Evolutionary conservation across 2,888 invertebrate genomes (phyloP).

Genomic region (Parnassius glacialis): DNA sequence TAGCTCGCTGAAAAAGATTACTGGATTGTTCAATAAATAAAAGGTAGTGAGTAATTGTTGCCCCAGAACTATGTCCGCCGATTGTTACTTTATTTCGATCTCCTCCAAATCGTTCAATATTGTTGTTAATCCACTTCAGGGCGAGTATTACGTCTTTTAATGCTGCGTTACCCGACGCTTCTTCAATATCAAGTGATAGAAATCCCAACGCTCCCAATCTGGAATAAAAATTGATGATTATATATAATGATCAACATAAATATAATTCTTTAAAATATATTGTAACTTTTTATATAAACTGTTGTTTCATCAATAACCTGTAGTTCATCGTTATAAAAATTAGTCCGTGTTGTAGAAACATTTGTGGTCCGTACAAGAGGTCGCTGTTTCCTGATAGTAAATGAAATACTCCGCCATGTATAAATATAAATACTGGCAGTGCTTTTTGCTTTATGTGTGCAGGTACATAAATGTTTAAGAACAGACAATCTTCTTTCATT

Average conservation of each 20-base stretch:
- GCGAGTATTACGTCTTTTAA: constrained; percentile 48
- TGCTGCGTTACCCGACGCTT: constrained; percentile 48
- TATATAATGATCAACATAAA: background rate
- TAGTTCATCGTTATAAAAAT: constrained; percentile 54
- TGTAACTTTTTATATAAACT: background rate
- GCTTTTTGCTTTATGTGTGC: constrained; percentile 21
- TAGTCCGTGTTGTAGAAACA: constrained; percentile 43
- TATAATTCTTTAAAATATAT: background rate
- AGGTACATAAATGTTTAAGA: constrained; percentile 40
- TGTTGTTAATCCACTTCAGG: constrained; percentile 46
- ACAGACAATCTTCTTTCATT: constrained; percentile 44
- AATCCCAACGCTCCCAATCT: constrained; percentile 55
- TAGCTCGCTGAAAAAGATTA: constrained; percentile 39
- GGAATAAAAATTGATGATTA: constrained; percentile 16
- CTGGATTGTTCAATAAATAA: constrained; percentile 42
- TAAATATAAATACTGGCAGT: constrained; percentile 43
- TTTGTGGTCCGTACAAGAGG: constrained; percentile 41
- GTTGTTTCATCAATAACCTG: constrained; percentile 32
- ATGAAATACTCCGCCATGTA: constrained; percentile 48
- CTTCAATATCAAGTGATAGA: constrained; percentile 41
- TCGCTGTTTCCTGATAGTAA: constrained; percentile 37
- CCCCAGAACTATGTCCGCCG: constrained; percentile 51
- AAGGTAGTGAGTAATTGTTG: constrained; percentile 45
- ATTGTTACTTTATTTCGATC: constrained; percentile 42
- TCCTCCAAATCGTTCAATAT: constrained; percentile 47